Percentiles rank a stretch among this genome's conserved stretches.
Conservation (phyloP, 2,797 vertebrate genomes). For the Masticophis lateralis region DNA sequence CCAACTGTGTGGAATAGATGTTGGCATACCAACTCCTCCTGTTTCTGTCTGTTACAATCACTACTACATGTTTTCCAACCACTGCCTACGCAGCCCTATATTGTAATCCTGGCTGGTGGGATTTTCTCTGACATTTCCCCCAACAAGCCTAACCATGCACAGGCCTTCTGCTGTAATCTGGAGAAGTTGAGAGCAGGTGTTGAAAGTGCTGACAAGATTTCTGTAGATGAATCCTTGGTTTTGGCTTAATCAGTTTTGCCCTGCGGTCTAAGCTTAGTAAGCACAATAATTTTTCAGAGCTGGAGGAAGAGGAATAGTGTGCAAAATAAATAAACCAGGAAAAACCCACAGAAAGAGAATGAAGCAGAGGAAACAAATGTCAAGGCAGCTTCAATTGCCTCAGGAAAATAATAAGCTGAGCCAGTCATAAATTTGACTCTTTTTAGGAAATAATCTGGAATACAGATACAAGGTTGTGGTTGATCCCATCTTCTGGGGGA, state of each 20-base stretch:
- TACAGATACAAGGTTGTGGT: neutral
- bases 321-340: constrained; percentile 7
- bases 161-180: neutral
- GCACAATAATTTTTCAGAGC: neutral
- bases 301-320: neutral
- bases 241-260: neutral
- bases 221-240: neutral
- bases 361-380: neutral
- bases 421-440: neutral
- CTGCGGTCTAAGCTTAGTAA: neutral
- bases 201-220: neutral
- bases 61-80: neutral
- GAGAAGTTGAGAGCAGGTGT: neutral
- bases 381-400: neutral
- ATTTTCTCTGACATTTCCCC: neutral
- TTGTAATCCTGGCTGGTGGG: neutral
- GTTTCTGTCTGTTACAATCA: neutral
- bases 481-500: neutral
- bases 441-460: neutral
- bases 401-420: neutral
- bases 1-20: neutral
- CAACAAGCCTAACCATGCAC: neutral
- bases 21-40: neutral
- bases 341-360: neutral
- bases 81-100: neutral